phyloP scores from a whole-genome alignment of 2,888 invertebrate genomes.

The Apantesis nais region DNA sequence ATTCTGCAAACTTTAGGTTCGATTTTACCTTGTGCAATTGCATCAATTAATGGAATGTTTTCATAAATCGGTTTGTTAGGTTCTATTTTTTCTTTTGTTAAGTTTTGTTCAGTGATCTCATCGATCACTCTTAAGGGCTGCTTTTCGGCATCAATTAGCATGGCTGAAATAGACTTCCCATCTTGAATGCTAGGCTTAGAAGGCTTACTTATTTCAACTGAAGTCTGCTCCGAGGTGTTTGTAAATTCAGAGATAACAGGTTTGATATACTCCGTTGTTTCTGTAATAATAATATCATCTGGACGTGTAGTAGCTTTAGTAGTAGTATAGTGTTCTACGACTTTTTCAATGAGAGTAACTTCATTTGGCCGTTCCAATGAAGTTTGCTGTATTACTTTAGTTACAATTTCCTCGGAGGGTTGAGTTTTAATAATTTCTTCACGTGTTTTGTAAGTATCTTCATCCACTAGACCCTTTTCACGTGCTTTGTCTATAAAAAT shows the following conservation, averaged over 20 bases:
- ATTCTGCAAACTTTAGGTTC: constrained; percentile 88
- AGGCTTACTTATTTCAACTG: constrained; percentile 45
- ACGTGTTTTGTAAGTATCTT: constrained; percentile 63
- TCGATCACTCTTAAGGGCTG: constrained; percentile 78
- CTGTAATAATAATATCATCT: constrained; percentile 46
- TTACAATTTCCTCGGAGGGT: constrained; percentile 30
- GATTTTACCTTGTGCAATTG: constrained; percentile 87
- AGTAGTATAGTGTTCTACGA: constrained; percentile 37
- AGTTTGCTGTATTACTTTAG: constrained; percentile 25
- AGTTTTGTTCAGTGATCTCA: constrained; percentile 80
- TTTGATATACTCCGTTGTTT: constrained; percentile 50
- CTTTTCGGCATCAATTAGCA: constrained; percentile 78
- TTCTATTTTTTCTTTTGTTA: constrained; percentile 68
- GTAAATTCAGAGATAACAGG: constrained; percentile 53
- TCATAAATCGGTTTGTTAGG: constrained; percentile 67
- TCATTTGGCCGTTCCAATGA: constrained; percentile 33
- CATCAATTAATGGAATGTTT: constrained; percentile 86
- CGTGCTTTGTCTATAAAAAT: constrained; percentile 91
- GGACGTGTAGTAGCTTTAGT: constrained; percentile 45
- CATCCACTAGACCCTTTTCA: constrained; percentile 87
- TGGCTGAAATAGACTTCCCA: constrained; percentile 68
- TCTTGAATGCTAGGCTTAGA: constrained; percentile 52
- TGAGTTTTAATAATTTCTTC: constrained; percentile 48
- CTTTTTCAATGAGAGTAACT: constrained; percentile 31
- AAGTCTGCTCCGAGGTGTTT: constrained; percentile 52